A percentile compares a stretch with the other conserved stretches of the same genome.
phyloP scores from a whole-genome alignment of 2,797 vertebrate species.

The Threskiornis aethiopicus region DNA sequence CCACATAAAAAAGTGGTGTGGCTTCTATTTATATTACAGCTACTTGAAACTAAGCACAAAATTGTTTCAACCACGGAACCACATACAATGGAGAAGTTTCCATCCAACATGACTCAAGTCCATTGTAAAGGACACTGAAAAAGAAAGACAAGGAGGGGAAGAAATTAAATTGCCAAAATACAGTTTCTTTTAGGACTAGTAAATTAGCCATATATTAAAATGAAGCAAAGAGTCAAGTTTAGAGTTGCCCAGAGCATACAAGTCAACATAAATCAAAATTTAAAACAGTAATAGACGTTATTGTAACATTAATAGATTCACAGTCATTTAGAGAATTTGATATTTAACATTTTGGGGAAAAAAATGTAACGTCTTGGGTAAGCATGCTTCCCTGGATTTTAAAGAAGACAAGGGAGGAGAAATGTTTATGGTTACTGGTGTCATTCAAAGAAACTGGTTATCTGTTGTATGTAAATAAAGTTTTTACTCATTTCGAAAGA shows the following conservation, averaged over 20 bases:
- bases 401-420: neutral
- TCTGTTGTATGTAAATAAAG: neutral
- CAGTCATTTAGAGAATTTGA: neutral
- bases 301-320: neutral
- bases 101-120: slow-evolving; percentile 14
- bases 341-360: neutral
- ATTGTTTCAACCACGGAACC: slow-evolving; percentile 42
- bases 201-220: neutral
- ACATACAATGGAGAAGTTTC: slow-evolving; percentile 60
- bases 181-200: neutral
- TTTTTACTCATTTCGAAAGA: neutral
- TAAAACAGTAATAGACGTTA: neutral
- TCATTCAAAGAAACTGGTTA: neutral
- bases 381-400: neutral
- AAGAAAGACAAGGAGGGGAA: neutral
- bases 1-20: slow-evolving; percentile 47
- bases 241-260: neutral
- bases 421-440: neutral
- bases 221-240: neutral
- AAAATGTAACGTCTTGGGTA: neutral
- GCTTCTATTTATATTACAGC: slow-evolving; percentile 56
- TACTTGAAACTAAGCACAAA: slow-evolving; percentile 53
- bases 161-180: neutral
- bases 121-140: slow-evolving; percentile 41
- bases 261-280: neutral